Percentiles rank a stretch among this genome's conserved stretches.
These are phyloP conservation scores for Cephalopterus ornatus DNA, from an alignment of 2,113 vertebrate species.

Conservation along the genomic window DNA sequence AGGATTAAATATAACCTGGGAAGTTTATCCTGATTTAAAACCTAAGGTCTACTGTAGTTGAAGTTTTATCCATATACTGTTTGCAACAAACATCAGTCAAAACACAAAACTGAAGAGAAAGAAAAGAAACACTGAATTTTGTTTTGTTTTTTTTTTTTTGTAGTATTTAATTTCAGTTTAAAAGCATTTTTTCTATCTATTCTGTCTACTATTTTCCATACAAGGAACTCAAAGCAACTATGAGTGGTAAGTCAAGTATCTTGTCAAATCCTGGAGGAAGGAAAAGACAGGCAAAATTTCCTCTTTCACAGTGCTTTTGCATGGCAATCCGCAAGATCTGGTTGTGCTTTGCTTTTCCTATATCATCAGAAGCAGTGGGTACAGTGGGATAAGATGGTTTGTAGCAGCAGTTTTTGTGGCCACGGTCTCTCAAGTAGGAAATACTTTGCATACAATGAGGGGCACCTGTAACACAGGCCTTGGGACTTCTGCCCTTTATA, in stretches of 20 bases:
- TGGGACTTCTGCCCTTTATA: neutral
- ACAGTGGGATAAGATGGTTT: accelerated
- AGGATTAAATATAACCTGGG: neutral
- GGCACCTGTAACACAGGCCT: neutral
- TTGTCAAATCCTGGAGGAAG: neutral
- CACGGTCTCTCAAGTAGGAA: neutral
- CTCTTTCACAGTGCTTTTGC: neutral
- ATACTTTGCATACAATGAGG: neutral
- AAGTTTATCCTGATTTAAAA: neutral
- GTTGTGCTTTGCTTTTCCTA: neutral
- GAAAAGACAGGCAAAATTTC: neutral
- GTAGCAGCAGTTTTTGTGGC: neutral
- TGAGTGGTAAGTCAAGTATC: neutral
- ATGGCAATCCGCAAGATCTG: neutral
- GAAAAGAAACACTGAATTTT: neutral
- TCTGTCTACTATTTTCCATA: neutral
- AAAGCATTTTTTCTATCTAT: neutral
- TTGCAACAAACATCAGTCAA: neutral
- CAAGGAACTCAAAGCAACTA: neutral
- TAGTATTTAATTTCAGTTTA: neutral
- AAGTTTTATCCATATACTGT: neutral
- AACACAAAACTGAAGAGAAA: neutral
- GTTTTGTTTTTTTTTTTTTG: neutral
- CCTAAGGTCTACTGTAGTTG: neutral
- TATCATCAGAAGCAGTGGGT: accelerated